Evolutionary conservation across 1,140 invertebrate species (phyloP), one percentile per base, ranked within the genome.

Genomic region (Diabrotica undecimpunctata): DNA sequence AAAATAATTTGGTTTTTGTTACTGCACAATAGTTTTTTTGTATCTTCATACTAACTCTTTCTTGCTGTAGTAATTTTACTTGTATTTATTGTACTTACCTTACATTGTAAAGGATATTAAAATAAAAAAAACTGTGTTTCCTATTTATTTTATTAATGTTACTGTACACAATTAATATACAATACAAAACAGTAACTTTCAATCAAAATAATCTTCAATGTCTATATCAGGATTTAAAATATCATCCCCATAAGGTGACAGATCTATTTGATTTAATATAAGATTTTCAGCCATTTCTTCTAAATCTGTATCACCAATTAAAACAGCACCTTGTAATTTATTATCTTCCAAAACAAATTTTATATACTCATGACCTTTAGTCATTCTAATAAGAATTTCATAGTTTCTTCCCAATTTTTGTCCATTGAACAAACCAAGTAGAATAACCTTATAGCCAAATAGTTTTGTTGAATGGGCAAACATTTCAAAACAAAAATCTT

Each of bases 201-300:
- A 99, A 87, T 99, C 97, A 88, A 99, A 99, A 82, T 97, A 99
- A 84, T 99, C 97, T 79, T 98, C 96, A 76, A 99, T 95, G 80
- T 99, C 96, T 76, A 99, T 91, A 80, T 94, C 84, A 13, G 96
- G 95, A 84, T 99, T 91, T 5, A 99, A 83, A 66, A 99, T 87
- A 79, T 98, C 89, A 79, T 98, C 93, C 54, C 93, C 95, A 82
- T 91, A 93, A 14, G 85, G 82, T 68, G 88, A 90, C 46, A 99
- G 80, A 82, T 99, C 95, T 60, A 97, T 84, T 77, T 96, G 90
- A 84, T 98, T 96, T 11, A 98, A 82, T 75, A 99, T 99, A 53
- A 99, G 82, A 83, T 99, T 99, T 82, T 99, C 97, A 82, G 96
- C 96, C 74, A 95, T 98, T 83, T 99, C 97, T 79, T 98, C 97